Percentiles rank a stretch among this genome's conserved stretches.
Conservation (phyloP, 2,888 invertebrate species). For the Idaea dimidiata region DNA sequence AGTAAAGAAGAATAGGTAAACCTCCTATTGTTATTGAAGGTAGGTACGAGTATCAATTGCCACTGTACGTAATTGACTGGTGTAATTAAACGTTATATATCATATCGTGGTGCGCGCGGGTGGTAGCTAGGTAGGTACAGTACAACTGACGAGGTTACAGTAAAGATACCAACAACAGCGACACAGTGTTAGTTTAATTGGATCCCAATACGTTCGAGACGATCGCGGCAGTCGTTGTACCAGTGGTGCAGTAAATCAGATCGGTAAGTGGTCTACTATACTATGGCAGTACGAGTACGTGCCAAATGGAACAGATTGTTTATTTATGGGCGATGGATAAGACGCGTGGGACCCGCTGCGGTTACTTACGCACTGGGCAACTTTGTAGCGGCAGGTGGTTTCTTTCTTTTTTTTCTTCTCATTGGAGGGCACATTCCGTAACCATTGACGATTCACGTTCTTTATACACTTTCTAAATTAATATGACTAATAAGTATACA, state of each 20-base stretch:
- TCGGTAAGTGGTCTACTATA: conserved; percentile 27
- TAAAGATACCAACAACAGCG: conserved; percentile 2
- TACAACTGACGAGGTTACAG: conserved; percentile 7
- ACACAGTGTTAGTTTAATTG: conserved; percentile 26
- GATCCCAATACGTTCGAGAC: conserved; percentile 25
- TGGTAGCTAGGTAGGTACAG: no score
- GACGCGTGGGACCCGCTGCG: conserved; percentile 15
- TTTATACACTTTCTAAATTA: no score
- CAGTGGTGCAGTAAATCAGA: conserved; percentile 30
- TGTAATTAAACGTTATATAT: neutral
- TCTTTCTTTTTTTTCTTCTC: neutral
- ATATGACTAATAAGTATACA: no score
- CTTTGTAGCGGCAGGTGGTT: neutral
- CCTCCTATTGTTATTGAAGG: no score
- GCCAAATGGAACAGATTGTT: conserved; percentile 31
- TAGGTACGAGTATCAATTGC: no score
- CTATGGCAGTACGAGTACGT: conserved; percentile 24
- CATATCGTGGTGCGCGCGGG: neutral
- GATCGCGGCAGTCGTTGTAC: conserved; percentile 1
- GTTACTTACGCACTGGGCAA: conserved; percentile 16
- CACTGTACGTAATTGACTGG: neutral
- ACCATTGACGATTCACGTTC: no score
- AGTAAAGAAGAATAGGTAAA: no score
- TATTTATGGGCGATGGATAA: conserved; percentile 30
- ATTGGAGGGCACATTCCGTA: neutral